These are phyloP conservation scores for Acanthopagrus latus DNA, from an alignment of 2,797 vertebrate genomes.

Conservation along the genomic window DNA sequence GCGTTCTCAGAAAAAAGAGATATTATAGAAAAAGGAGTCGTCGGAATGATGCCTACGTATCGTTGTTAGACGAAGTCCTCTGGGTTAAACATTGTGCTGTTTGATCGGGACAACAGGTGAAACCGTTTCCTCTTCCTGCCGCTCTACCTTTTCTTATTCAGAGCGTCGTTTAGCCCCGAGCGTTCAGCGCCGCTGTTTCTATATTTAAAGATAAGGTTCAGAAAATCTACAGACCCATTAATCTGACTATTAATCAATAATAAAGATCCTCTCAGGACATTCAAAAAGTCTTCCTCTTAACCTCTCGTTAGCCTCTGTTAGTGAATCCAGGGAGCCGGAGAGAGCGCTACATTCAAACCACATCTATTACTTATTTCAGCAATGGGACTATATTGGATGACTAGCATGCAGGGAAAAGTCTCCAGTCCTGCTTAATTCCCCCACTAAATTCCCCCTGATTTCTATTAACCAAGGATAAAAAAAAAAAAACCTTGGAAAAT, in stretches of 20 bases:
- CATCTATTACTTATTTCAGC: conserved; percentile 45
- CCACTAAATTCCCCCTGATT: conserved; percentile 30
- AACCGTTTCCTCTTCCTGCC: conserved; percentile 5
- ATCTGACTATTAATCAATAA: conserved; percentile 73
- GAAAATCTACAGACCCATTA: conserved; percentile 40
- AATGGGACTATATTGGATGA: conserved; percentile 29
- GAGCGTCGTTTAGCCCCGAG: conserved; percentile 8
- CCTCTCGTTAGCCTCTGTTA: conserved; percentile 76
- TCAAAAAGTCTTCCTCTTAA: conserved; percentile 70
- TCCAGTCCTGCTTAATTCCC: conserved; percentile 13
- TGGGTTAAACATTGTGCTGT: conserved; percentile 38
- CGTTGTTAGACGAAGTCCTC: conserved; percentile 66
- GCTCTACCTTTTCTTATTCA: conserved; percentile 1
- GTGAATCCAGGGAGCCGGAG: conserved; percentile 41
- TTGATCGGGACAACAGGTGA: conserved; percentile 45
- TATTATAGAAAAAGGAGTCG: conserved; percentile 40
- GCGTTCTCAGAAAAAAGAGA: conserved; percentile 46
- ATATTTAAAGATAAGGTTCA: conserved; percentile 46
- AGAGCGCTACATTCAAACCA: conserved; percentile 50
- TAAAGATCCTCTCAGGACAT: conserved; percentile 62
- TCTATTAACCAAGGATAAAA: conserved; percentile 37
- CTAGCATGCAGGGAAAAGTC: conserved; percentile 30
- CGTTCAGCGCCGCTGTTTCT: conserved; percentile 22
- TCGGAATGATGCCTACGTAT: conserved; percentile 59
- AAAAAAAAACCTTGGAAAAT: conserved; percentile 14